Conservation (phyloP, 1,140 invertebrate species). For the Cydia amplana region DNA sequence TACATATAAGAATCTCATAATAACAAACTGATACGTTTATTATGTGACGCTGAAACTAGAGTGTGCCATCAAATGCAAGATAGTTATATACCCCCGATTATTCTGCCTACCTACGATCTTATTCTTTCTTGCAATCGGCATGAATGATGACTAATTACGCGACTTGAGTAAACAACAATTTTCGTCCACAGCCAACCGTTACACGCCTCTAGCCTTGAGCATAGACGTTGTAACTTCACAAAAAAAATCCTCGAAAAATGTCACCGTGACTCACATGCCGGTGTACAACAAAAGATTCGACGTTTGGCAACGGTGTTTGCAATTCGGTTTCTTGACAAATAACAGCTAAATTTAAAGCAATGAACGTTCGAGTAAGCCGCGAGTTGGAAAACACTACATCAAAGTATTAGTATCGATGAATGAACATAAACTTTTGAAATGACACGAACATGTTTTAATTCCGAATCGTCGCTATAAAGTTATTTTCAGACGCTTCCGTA, state of each 20-base stretch:
- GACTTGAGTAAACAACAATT: conserved; percentile 22
- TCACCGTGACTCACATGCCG: conserved; percentile 52
- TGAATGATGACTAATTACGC: conserved; percentile 5
- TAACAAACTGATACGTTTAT: too few species aligned
- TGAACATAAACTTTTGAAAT: neutral
- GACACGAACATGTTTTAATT: conserved; percentile 9
- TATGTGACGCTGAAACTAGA: too few species aligned
- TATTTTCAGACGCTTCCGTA: conserved; percentile 7
- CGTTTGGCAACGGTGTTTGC: conserved; percentile 49
- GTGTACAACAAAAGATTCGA: conserved; percentile 56
- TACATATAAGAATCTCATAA: too few species aligned
- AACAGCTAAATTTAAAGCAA: conserved; percentile 65
- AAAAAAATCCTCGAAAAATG: conserved; percentile 35
- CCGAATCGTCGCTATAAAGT: conserved; percentile 1
- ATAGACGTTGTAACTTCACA: conserved; percentile 8
- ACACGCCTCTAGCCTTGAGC: conserved; percentile 15
- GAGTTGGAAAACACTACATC: conserved; percentile 1
- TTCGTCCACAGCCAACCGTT: conserved; percentile 24
- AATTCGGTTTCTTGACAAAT: conserved; percentile 63
- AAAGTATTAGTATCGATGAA: conserved; percentile 1
- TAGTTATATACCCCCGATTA: too few species aligned
- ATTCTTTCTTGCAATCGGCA: neutral
- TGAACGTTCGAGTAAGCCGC: conserved; percentile 35
- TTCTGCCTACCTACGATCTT: neutral
- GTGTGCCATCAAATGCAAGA: too few species aligned